Conservation (phyloP, 2,113 vertebrate genomes). For the Pelecanoides urinatrix region DNA sequence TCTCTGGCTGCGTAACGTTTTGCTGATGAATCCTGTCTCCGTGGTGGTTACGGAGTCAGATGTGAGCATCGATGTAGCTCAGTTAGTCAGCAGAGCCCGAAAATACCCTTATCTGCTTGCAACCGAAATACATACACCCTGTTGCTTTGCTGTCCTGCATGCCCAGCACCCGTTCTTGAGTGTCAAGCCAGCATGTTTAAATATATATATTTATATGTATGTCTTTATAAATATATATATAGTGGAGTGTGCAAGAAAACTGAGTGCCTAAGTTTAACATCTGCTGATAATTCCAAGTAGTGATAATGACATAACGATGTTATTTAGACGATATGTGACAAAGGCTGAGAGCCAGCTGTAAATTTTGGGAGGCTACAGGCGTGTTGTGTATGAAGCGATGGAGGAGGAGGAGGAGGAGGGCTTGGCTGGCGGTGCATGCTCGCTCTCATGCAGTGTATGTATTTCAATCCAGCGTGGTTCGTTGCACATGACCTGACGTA, state of each 20-base stretch:
- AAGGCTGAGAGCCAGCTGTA: background rate
- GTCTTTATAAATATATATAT: background rate
- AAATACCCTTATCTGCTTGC: background rate
- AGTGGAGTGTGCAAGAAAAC: background rate
- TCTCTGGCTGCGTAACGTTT: accelerated
- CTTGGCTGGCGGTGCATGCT: background rate
- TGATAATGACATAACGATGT: accelerated
- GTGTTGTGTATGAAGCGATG: accelerated
- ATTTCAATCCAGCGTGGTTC: background rate
- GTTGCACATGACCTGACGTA: background rate
- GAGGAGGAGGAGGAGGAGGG: background rate
- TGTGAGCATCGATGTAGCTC: background rate
- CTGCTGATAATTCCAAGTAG: background rate
- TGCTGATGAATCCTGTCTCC: background rate
- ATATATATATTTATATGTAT: background rate
- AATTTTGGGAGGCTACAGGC: accelerated
- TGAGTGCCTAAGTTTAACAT: background rate
- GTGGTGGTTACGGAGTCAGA: background rate
- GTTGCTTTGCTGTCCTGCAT: background rate
- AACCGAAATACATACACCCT: background rate
- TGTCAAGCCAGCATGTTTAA: background rate
- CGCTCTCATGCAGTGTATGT: background rate
- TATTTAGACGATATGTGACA: accelerated
- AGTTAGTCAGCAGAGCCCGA: background rate
- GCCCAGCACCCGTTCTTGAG: background rate